Percentiles rank a stretch among this genome's conserved stretches.
Evolutionary conservation across 2,113 vertebrate genomes (phyloP).

Genomic region (rabbit (Oryctolagus cuniculus)): DNA sequence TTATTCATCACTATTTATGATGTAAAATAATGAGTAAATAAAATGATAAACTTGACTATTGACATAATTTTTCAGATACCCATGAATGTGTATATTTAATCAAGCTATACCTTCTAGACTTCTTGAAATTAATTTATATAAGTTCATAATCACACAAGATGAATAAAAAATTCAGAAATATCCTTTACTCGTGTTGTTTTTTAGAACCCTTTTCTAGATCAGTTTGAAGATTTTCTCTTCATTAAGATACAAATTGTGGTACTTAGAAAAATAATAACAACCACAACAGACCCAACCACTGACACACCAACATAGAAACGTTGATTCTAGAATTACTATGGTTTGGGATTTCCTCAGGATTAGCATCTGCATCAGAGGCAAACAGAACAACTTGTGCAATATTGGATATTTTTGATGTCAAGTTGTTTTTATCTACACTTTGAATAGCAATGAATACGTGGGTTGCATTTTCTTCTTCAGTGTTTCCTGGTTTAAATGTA

Average conservation of each 20-base stretch:
- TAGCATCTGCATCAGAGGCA: constrained; percentile 50
- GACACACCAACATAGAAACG: constrained; percentile 5
- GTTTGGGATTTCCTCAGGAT: not conserved
- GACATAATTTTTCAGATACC: not conserved
- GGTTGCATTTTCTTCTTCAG: constrained; percentile 76
- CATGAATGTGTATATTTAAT: not conserved
- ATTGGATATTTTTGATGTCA: constrained; percentile 84
- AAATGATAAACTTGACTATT: constrained; percentile 14
- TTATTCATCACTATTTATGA: constrained; percentile 46
- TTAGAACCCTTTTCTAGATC: constrained; percentile 43
- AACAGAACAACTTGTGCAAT: constrained; percentile 82
- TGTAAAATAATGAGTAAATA: constrained; percentile 30
- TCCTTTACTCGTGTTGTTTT: not conserved
- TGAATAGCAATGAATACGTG: constrained; percentile 83
- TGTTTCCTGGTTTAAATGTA: constrained; percentile 73
- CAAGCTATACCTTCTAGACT: not conserved
- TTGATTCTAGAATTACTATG: not conserved
- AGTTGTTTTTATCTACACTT: constrained; percentile 81
- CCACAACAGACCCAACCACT: constrained; percentile 27
- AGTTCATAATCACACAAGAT: constrained; percentile 11
- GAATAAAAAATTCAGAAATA: constrained; percentile 22
- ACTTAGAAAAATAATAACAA: constrained; percentile 51
- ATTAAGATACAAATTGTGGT: constrained; percentile 51
- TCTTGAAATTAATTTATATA: constrained; percentile 45
- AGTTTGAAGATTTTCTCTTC: not conserved